phyloP scores from a whole-genome alignment of 2,113 vertebrate species.

The Phylloscopus trochiloides region DNA sequence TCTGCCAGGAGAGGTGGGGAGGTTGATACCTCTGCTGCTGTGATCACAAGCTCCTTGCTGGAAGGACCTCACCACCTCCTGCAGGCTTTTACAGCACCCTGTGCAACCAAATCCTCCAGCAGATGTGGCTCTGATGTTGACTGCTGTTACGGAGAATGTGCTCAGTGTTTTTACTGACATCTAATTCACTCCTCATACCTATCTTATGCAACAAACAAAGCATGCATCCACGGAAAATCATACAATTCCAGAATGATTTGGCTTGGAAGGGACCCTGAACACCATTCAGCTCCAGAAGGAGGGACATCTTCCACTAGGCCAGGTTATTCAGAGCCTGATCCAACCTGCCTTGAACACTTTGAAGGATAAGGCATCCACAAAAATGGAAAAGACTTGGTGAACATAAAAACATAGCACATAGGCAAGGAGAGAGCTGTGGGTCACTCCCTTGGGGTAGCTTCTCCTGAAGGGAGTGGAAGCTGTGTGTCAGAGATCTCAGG shows the following conservation, averaged over 20 bases:
- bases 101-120: background rate
- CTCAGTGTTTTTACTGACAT: background rate
- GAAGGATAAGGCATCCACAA: background rate
- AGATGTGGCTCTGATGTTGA: background rate
- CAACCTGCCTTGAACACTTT: background rate
- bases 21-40: background rate
- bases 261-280: background rate
- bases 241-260: background rate
- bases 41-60: background rate
- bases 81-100: background rate
- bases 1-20: background rate
- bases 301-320: background rate
- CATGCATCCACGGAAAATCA: background rate
- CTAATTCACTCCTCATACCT: accelerated
- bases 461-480: background rate
- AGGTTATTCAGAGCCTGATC: background rate
- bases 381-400: accelerated
- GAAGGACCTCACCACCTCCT: background rate
- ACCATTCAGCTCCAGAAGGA: background rate
- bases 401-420: accelerated
- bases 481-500: background rate
- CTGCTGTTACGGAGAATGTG: accelerated
- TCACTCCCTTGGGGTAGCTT: background rate
- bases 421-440: background rate
- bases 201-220: background rate